Conservation (phyloP, 2,113 vertebrate genomes). For the Cinclus cinclus region DNA sequence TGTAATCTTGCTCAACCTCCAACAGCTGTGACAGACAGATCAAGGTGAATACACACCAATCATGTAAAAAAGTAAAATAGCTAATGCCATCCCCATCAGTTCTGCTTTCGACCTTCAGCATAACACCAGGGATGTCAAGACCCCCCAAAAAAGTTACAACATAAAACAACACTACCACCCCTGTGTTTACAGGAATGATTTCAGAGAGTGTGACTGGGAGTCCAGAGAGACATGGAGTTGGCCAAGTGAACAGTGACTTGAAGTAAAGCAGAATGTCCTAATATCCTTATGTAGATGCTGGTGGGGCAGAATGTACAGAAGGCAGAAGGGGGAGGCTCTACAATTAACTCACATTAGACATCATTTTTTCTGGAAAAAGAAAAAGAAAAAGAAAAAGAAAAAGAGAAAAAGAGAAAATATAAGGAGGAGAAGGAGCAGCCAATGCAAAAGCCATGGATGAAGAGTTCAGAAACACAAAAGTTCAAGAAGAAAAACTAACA, state of each 20-base stretch:
- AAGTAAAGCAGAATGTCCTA: background rate
- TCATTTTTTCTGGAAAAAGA: background rate
- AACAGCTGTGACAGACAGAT: background rate
- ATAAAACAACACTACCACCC: background rate
- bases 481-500: background rate
- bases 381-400: background rate
- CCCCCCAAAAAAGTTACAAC: background rate
- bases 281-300: background rate
- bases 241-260: background rate
- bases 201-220: background rate
- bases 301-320: background rate
- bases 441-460: background rate
- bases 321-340: background rate
- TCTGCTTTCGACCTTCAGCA: background rate
- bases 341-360: background rate
- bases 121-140: background rate
- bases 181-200: background rate
- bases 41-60: background rate
- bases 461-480: background rate
- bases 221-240: background rate
- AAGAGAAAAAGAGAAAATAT: too few relatives aligned
- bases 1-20: background rate
- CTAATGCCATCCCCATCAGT: background rate
- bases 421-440: background rate
- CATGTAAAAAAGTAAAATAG: background rate